Conservation (phyloP, 2,797 vertebrate species). For the Peromyscus attwateri region DNA sequence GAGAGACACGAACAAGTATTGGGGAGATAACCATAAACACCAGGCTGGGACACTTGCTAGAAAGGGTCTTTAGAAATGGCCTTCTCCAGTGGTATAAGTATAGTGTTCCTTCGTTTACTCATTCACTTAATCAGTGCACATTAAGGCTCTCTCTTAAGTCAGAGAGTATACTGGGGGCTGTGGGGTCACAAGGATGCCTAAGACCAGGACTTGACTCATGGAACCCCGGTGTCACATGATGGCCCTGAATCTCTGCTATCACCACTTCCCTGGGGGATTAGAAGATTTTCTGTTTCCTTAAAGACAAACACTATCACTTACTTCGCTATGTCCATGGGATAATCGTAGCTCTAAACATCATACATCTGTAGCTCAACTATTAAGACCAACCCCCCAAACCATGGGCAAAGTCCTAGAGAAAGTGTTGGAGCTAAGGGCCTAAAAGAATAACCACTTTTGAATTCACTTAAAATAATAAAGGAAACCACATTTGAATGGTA, state of each 20-base stretch:
- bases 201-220: background rate
- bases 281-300: background rate
- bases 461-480: conserved; percentile 31
- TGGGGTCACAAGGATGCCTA: background rate
- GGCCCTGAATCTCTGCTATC: background rate
- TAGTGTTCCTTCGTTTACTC: background rate
- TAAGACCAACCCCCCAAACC: background rate
- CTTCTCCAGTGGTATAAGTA: background rate
- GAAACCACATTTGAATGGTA: background rate
- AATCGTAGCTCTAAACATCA: background rate
- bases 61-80: background rate
- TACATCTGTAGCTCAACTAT: background rate
- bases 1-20: background rate
- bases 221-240: background rate
- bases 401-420: background rate
- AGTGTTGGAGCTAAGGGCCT: background rate
- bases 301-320: background rate
- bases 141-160: conserved; percentile 15
- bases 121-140: background rate
- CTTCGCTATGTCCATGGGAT: background rate
- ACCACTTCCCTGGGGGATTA: background rate
- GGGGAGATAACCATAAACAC: background rate
- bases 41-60: background rate
- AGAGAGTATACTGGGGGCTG: background rate
- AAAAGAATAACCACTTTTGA: conserved; percentile 57